Evolutionary conservation across 2,888 invertebrate species (phyloP).

Genomic region (Drosophila nr. fundita): DNA sequence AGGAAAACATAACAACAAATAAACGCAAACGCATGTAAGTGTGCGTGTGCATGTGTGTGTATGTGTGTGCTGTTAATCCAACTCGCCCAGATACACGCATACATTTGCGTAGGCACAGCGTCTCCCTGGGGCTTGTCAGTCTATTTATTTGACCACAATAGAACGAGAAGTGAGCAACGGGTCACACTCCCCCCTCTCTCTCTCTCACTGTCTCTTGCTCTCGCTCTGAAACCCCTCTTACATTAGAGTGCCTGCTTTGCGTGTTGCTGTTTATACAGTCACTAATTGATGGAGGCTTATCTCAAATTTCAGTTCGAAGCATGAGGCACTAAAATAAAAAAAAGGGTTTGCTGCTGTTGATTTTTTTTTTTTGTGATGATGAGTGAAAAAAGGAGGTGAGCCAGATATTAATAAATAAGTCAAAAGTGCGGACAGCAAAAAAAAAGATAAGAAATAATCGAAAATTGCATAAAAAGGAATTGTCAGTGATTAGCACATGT

Average conservation of each 20-base stretch:
- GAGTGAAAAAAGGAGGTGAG: constrained; percentile 24
- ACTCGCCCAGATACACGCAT: constrained; percentile 22
- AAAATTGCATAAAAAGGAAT: neutral
- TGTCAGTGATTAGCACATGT: neutral
- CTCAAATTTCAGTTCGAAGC: constrained; percentile 72
- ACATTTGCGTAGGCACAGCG: constrained; percentile 13
- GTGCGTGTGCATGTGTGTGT: constrained; percentile 14
- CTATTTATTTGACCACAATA: constrained; percentile 65
- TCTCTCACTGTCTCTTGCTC: neutral
- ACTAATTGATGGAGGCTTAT: constrained; percentile 77
- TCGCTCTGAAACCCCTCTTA: too few species aligned
- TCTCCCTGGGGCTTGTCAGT: constrained; percentile 46
- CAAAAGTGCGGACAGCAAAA: constrained; percentile 1
- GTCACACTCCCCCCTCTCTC: neutral
- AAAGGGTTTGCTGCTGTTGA: constrained; percentile 9
- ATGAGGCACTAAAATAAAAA: constrained; percentile 42
- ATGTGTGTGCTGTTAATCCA: constrained; percentile 33
- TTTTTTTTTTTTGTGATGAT: constrained; percentile 5
- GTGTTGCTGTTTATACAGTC: constrained; percentile 56
- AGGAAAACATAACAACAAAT: constrained; percentile 59
- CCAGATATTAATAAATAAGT: constrained; percentile 31
- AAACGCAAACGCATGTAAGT: constrained; percentile 27
- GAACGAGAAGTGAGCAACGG: constrained; percentile 23
- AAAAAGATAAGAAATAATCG: neutral
- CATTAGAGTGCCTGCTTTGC: constrained; percentile 5